Evolutionary conservation across 2,113 vertebrate genomes (phyloP).

Genomic region (Sarotherodon lohbergeri): DNA sequence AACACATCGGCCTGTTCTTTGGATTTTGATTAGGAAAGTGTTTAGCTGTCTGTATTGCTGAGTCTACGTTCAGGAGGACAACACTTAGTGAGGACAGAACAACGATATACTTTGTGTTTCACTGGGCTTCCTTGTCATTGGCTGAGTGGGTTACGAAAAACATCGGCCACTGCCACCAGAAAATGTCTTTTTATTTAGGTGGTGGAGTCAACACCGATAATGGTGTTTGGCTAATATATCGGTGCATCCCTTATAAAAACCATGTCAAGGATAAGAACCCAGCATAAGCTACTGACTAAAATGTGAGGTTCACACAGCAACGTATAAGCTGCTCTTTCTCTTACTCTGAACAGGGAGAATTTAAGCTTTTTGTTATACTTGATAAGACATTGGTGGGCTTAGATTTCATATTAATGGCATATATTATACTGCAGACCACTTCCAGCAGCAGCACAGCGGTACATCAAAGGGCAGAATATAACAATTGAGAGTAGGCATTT

Average conservation of each 20-base stretch:
- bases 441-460: neutral
- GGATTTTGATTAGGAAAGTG: neutral
- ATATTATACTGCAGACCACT: neutral
- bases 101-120: neutral
- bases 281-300: slow-evolving; percentile 1
- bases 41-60: neutral
- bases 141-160: neutral
- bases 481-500: neutral
- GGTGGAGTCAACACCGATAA: neutral
- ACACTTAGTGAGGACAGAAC: neutral
- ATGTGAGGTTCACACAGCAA: neutral
- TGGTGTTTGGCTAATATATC: neutral
- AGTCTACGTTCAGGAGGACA: neutral
- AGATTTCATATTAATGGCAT: neutral
- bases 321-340: neutral
- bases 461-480: neutral
- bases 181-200: neutral
- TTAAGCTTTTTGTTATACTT: slow-evolving; percentile 13
- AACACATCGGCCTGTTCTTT: neutral
- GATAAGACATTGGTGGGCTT: slow-evolving; percentile 1
- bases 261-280: slow-evolving; percentile 12
- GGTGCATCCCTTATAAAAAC: neutral
- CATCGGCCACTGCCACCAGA: neutral
- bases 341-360: neutral
- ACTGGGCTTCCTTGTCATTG: slow-evolving; percentile 1